Base-by-base conservation (phyloP, 2,113 vertebrate species). In the Neotragus moschatus region DNA sequence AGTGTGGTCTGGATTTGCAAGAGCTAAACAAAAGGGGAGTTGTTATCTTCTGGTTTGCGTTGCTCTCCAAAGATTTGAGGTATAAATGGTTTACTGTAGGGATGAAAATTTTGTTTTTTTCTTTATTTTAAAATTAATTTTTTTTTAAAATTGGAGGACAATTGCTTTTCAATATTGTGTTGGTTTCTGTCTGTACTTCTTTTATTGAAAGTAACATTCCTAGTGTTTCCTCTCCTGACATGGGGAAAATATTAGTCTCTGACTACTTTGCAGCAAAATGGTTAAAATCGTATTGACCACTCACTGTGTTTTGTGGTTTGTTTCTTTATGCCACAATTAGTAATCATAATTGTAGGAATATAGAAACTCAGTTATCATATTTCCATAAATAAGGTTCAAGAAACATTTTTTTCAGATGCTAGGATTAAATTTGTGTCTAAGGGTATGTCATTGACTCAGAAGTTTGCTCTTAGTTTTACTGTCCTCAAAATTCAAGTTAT, bases 401-500 rank as follows among this genome's bases (percentile, higher is more conserved):
- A 88, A 88, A 56, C 3, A 49, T 63, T 90, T 82, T 82, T 16
- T 61, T 39, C 73, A 79, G n/a, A 73, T 86, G 86, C 5, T 28
- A 96, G 88, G 15, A 6, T 81, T 79, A 49, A 43, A 25, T 19
- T 49, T 85, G 66, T 60, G 43, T 80, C 39, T 89, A 81, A 60
- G 47, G n/a, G 4, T 94, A 23, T 92, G 55, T 7, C 63, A 91
- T 36, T 79, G 61, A 55, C 4, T 91, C 79, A 88, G 56, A 97
- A 94, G 51, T 85, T 92, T 93, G 58, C 61, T 96, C 39, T 81
- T 87, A 94, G 90, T 30, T 97, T 70, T 70, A 96, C 61, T 73
- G 73, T 51, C 49, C 93, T 96, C 79, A 82, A 94, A 90, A 96
- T 56, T 96, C 92, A 96, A 53, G 47, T 88, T 97, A 87, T 90